Percentiles rank a stretch among this genome's conserved stretches.
Conservation (phyloP, 2,113 vertebrate species). For the Muntiacus reevesi region DNA sequence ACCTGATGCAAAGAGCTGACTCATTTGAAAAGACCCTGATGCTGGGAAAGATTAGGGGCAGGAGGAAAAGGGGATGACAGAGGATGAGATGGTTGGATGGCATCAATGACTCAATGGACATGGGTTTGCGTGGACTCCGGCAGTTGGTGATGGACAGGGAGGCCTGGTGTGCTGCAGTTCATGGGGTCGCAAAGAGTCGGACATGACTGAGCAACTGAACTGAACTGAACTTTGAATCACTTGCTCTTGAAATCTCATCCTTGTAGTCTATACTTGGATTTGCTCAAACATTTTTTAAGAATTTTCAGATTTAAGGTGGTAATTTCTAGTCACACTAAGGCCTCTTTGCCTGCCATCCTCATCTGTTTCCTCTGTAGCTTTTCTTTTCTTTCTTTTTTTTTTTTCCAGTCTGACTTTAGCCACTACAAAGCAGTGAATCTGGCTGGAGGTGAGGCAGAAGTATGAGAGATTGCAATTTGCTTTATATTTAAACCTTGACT, state of each 20-base stretch:
- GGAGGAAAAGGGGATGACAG: background rate
- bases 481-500: background rate
- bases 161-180: background rate
- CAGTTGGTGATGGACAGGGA: background rate
- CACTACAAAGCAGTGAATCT: background rate
- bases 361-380: background rate
- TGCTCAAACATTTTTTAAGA: background rate
- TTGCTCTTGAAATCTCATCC: background rate
- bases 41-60: too few relatives aligned
- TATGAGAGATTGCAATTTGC: background rate
- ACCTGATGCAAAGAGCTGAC: too few relatives aligned
- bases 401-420: background rate
- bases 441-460: background rate
- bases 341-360: background rate
- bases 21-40: too few relatives aligned
- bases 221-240: background rate
- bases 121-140: background rate
- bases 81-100: background rate
- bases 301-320: background rate
- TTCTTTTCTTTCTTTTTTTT: background rate
- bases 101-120: background rate
- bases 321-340: background rate
- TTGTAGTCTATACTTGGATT: background rate
- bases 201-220: fast-evolving
- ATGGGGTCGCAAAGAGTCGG: background rate